phyloP scores from a whole-genome alignment of 1,140 invertebrate species.

The Thalassaphorura encarpata region DNA sequence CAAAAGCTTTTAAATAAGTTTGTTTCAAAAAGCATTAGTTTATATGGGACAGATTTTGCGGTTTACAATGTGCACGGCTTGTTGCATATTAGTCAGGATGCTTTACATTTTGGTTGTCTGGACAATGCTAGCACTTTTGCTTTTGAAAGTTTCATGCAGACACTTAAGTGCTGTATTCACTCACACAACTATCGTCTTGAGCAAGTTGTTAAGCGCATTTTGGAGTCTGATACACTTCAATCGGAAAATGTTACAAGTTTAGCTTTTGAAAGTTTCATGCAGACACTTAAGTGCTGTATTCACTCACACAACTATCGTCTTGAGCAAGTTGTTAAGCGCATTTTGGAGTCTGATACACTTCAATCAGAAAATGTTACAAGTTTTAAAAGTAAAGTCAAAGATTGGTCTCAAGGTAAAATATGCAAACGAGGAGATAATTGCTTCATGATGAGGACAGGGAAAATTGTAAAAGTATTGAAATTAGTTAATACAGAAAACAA shows the following conservation, averaged over 20 bases:
- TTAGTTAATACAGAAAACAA: no score
- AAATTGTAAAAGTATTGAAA: no score
- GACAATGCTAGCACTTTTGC: constrained; percentile 38
- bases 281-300: constrained; percentile 36
- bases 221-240: background rate
- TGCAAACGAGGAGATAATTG: background rate
- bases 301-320: constrained; percentile 31
- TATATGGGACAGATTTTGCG: constrained; percentile 1
- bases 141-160: constrained; percentile 40
- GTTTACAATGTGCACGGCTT: constrained; percentile 36
- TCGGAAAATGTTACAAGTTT: no score
- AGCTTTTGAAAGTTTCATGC: constrained; percentile 41
- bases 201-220: constrained; percentile 35
- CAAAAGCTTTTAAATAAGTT: background rate
- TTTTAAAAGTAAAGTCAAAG: background rate
- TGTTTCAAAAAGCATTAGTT: background rate
- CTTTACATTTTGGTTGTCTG: constrained; percentile 36
- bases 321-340: constrained; percentile 35
- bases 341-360: constrained; percentile 21
- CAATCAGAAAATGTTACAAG: background rate
- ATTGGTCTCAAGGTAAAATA: background rate
- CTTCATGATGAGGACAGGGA: background rate
- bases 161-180: constrained; percentile 35
- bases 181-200: constrained; percentile 32
- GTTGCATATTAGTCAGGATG: constrained; percentile 39